Base-by-base conservation (phyloP, 1,140 invertebrate species). In the Idris sp. region DNA sequence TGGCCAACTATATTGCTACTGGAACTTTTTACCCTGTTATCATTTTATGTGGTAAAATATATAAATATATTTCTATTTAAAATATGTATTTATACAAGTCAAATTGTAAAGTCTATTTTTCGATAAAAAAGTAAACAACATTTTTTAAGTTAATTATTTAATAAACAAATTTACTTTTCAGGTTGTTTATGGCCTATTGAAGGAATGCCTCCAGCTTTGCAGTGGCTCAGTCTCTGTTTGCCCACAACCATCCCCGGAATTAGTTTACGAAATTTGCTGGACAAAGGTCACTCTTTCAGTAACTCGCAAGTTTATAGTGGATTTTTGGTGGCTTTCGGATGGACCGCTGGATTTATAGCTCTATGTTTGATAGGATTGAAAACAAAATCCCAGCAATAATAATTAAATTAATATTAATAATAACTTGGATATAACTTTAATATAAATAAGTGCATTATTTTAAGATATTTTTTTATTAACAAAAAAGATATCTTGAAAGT, bases 121-220 rank as follows among this genome's bases (percentile, higher is more conserved):
- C n/a, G n/a, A n/a, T n/a, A n/a, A n/a, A n/a, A n/a, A n/a, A n/a
- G n/a, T n/a, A n/a, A n/a, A n/a, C n/a, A n/a, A n/a, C n/a, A n/a
- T n/a, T n/a, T n/a, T n/a, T n/a, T n/a, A n/a, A n/a, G n/a, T n/a
- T n/a, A n/a, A n/a, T n/a, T n/a, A n/a, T n/a, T n/a, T n/a, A n/a
- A n/a, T n/a, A n/a, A n/a, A n/a, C n/a, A n/a, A n/a, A n/a, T n/a
- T n/a, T n/a, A n/a, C n/a, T 53, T 58, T 62, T 13, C 83, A 95
- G 95, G 95, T 69, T 91, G 94, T n/a, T 89, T 97, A 10, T 98
- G 96, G 96, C 96, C 96, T 0, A 71, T 96, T n/a, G 94, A 97
- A 83, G 92, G 91, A 4, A 93, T 93, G 91, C 90, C 92, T 1
- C 67, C 72, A 9, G 76, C 81, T 0, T 79, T 94, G 0, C 83